Base-by-base conservation (phyloP, 2,113 vertebrate species). In the Seriola aureovittata region DNA sequence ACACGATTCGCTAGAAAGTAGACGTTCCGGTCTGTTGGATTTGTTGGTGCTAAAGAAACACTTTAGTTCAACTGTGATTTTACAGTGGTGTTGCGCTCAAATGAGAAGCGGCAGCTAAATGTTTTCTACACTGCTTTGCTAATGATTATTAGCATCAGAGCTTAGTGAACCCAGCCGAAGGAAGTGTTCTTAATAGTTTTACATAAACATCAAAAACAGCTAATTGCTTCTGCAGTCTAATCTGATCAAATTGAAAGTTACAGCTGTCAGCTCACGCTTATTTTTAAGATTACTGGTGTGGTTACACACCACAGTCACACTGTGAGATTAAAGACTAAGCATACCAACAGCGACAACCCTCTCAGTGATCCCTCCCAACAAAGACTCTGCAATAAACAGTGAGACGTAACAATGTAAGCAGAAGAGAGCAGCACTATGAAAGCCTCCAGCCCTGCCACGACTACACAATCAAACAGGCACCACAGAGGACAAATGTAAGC, bases 301-400 rank as follows among this genome's bases (percentile, higher is more conserved):
- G 40, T 42, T 42, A 50, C 42, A 34, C 29, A 59, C 34, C 29
- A 59, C 34, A 2, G 3, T 4, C 16, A 50, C 11, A 62, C 1
- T 70, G n/a, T 9, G 16, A 82, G 86, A 85, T 78, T 87, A 88
- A 77, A 85, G 71, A 55, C 19, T 17, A 62, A 70, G 58, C 73
- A 63, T 34, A 70, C 36, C 69, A 78, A 80, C 54, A 76, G 68
- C 23, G 36, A 71, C 64, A 72, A 65, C 42, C 34, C n/a, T 62
- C 80, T 72, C 71, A 63, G 81, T 72, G 63, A 85, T 48, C 40
- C 62, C 36, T 66, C 12, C 60, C 55, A 78, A 85, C 81, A 76
- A 82, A 82, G 80, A 46, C 68, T 80, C 55, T 55, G 44, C 44
- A 63, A 72, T 84, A 88, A 71, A 81, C 76, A 79, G 42, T 34